Evolutionary conservation across 2,888 invertebrate genomes (phyloP).

Genomic region (Danaus chrysippus): DNA sequence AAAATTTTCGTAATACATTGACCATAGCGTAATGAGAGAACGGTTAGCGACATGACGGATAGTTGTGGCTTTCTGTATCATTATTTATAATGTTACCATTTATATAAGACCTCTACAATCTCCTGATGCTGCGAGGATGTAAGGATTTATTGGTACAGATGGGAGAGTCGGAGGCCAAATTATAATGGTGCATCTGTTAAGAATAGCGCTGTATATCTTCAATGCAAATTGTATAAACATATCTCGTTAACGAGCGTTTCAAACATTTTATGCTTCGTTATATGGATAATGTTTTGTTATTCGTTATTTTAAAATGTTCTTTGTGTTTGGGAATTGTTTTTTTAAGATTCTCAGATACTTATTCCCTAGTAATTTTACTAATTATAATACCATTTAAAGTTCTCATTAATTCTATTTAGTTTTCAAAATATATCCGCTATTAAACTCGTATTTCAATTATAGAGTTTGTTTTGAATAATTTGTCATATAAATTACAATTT

Average conservation of each 20-base stretch:
- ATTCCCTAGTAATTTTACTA: no score
- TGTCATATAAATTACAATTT: slow-evolving; percentile 11
- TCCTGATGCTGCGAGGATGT: slow-evolving; percentile 8
- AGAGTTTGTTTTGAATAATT: not conserved
- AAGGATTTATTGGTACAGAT: slow-evolving; percentile 2
- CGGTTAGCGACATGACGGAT: slow-evolving; percentile 65
- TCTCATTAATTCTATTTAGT: no score
- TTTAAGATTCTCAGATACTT: no score
- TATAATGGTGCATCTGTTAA: slow-evolving; percentile 47
- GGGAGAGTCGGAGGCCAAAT: slow-evolving; percentile 35
- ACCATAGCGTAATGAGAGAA: slow-evolving; percentile 54
- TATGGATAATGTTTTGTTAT: slow-evolving; percentile 8
- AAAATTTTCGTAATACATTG: slow-evolving; percentile 12
- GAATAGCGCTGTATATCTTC: slow-evolving; percentile 59
- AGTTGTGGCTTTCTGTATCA: slow-evolving; percentile 44
- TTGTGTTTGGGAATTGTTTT: not conserved
- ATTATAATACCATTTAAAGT: no score
- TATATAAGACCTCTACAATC: slow-evolving; percentile 35
- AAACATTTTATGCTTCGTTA: slow-evolving; percentile 7
- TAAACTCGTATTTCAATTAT: no score
- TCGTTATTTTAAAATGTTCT: slow-evolving; percentile 1
- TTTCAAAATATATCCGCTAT: no score
- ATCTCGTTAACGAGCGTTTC: slow-evolving; percentile 38
- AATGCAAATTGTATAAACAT: slow-evolving; percentile 54
- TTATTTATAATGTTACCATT: slow-evolving; percentile 62